phyloP scores from a whole-genome alignment of 2,113 vertebrate genomes.

The Ophthalmolycus amberensis region DNA sequence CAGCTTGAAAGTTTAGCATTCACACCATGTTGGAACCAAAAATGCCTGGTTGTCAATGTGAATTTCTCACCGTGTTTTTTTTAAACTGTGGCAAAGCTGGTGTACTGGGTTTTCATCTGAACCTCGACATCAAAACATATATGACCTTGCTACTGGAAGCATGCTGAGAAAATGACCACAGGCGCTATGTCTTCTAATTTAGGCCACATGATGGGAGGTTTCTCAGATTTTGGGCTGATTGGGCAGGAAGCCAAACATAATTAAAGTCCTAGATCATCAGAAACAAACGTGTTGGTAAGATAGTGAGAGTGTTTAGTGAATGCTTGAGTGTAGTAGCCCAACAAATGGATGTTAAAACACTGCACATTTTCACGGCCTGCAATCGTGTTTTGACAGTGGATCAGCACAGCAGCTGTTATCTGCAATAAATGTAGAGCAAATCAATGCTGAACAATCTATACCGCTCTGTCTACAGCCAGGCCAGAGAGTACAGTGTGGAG shows the following conservation, averaged over 20 bases:
- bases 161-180: slow-evolving; percentile 16
- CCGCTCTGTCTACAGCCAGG: slow-evolving; percentile 26
- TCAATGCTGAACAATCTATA: slow-evolving; percentile 60
- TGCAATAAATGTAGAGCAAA: slow-evolving; percentile 66
- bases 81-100: slow-evolving; percentile 9
- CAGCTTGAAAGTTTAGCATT: neutral
- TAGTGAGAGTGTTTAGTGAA: neutral
- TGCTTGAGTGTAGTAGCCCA: neutral
- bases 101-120: slow-evolving; percentile 21
- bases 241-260: slow-evolving; percentile 1
- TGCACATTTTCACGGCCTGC: neutral
- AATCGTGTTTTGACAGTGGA: slow-evolving; percentile 46
- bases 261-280: slow-evolving; percentile 13
- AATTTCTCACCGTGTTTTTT: neutral
- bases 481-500: slow-evolving; percentile 2
- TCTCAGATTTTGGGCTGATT: neutral
- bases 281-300: neutral
- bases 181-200: slow-evolving; percentile 15
- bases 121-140: neutral
- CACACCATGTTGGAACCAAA: neutral
- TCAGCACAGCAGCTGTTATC: slow-evolving; percentile 14
- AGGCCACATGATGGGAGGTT: slow-evolving; percentile 25
- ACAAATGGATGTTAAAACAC: neutral
- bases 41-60: neutral
- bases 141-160: slow-evolving; percentile 21